Evolutionary conservation across 2,888 invertebrate species (phyloP).

Genomic region (Camponotus fellah): DNA sequence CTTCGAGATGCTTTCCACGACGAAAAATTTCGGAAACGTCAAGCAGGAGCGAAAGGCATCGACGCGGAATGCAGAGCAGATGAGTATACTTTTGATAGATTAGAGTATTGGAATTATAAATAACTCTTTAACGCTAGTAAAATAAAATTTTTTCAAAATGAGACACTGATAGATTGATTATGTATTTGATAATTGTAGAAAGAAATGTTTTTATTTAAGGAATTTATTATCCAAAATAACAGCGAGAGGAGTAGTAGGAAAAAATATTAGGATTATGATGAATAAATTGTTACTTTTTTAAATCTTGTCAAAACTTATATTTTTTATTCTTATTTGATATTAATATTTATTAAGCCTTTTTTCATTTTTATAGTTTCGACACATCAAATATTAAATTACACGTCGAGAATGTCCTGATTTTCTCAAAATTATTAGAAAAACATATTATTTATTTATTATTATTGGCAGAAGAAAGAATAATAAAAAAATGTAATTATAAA

Average conservation of each 20-base stretch:
- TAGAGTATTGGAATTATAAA: slow-evolving; percentile 20
- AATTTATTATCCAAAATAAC: background rate
- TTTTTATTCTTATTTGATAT: background rate
- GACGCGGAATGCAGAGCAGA: slow-evolving; percentile 60
- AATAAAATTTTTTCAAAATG: slow-evolving; percentile 8
- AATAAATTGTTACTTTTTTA: slow-evolving; percentile 5
- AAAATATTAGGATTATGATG: background rate
- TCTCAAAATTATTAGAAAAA: background rate
- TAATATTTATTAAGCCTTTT: background rate
- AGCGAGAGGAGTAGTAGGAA: background rate
- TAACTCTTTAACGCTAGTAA: background rate
- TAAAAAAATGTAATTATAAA: background rate
- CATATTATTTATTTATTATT: background rate
- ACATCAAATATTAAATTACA: background rate
- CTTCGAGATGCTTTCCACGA: slow-evolving; percentile 23
- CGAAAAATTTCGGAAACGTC: slow-evolving; percentile 37
- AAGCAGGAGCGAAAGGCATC: background rate
- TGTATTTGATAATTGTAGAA: background rate
- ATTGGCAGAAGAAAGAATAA: background rate
- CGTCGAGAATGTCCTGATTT: background rate
- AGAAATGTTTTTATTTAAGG: background rate
- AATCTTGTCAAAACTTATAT: background rate
- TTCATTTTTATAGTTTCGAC: background rate
- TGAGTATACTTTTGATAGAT: slow-evolving; percentile 71
- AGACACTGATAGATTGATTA: background rate